Base-by-base conservation (phyloP, 2,113 vertebrate species). In the Chionomys nivalis region DNA sequence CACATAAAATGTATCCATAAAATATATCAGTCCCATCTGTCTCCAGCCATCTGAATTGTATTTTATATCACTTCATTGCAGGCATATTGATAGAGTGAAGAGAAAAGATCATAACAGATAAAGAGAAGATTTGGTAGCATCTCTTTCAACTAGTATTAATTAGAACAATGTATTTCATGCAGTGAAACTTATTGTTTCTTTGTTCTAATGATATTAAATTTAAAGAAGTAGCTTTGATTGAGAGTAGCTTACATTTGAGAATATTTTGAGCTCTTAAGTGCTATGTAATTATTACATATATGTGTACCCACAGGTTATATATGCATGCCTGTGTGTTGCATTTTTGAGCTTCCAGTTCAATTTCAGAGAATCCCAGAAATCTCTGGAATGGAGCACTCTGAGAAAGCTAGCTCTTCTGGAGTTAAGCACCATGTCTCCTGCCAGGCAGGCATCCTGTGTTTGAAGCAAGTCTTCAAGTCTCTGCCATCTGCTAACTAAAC, bases 261-360 rank as follows among this genome's bases (percentile, higher is more conserved):
- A 85, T 58, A 7, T 79, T 68, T 23, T 89, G 58, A 49, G 44
- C 0, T 81, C 24, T 63, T 90, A n/a, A 42, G 6, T 58, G 13
- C 1, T 81, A 3, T 49, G 44, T 0, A 23, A 78, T 77, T 66
- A 88, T 39, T 79, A 16, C 17, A 13, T 92, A 2, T 85, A 0
- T 49, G 3, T 26, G 0, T 26, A 52, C 6, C 21, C 36, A 26
- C 11, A 0, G 36, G 1, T 24, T 49, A 0, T 55, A 1, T 47
- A 13, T 86, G 10, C 61, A 63, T 75, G 47, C 5, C 31, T 58
- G 14, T 49, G 23, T 75, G 21, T 75, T 72, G 11, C n/a, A 21
- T 39, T n/a, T 73, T 44, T 7, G 66, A n/a, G 4, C 10, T 77
- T 11, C 70, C 3, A 91, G 61, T 65, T 81, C 4, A 3, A 42